Base-by-base conservation (phyloP, 2,113 vertebrate species). In the Channa maculata region DNA sequence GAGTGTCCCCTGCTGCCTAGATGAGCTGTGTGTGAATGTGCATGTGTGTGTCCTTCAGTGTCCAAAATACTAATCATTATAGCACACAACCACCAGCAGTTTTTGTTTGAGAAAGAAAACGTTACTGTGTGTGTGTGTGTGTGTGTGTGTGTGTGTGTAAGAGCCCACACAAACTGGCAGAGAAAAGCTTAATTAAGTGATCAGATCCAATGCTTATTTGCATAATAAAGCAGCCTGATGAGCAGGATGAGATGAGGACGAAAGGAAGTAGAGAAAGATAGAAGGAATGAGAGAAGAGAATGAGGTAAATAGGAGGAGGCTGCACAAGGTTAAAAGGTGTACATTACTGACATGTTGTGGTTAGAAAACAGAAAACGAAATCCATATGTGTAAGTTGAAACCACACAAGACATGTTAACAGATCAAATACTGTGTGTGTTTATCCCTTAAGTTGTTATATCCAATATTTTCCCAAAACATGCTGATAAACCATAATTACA, bases 221-320 rank as follows among this genome's bases (percentile, higher is more conserved):
- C 89, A 92, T 92, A 89, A 91, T 93, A 93, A 95, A 94, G 90
- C 84, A 72, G 70, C 60, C 86, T 86, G 86, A 77, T 44, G 75
- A 80, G 72, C 52, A 85, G 67, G 80, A 79, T 88, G 79, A 82
- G 70, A 78, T 66, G 59, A 84, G 70, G 62, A 70, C 36, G 57
- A 80, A 65, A 71, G 64, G 38, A 84, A 73, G 59, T 8, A 59
- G 81, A 71, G 45, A 74, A 69, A 55, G 77, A 80, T 73, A 71
- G 62, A 75, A 51, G 67, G 14, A 12, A 37, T 6, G 8, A 58
- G 70, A 77, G 70, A 75, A 55, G 69, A 60, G 71, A 54, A 63
- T 7, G 57, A 8, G 58, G 41, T 49, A 41, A 71, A 62, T 45
- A 67, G 63, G 67, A 49, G 49, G 43, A 51, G 46, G 10, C 5